Conservation (phyloP, 2,888 invertebrate species). For the Hanleya hanleyi region DNA sequence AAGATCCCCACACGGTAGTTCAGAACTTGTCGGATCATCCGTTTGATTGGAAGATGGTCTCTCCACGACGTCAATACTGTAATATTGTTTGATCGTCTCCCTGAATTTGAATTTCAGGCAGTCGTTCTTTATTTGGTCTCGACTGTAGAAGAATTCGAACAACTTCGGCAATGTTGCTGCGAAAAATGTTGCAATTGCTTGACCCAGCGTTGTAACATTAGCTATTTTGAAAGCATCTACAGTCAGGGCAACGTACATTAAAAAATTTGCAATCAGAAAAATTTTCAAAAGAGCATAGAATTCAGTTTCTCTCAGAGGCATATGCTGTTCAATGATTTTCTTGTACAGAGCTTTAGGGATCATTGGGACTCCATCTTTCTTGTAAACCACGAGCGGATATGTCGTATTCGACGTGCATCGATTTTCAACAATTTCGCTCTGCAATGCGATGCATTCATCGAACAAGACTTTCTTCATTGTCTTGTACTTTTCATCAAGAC, state of each 20-base stretch:
- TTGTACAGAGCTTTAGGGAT: slow-evolving; percentile 11
- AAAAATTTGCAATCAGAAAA: slow-evolving; percentile 8
- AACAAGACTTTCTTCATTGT: slow-evolving; percentile 9
- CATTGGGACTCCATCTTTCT: slow-evolving; percentile 13
- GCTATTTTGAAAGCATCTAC: slow-evolving; percentile 9
- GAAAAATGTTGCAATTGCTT: slow-evolving; percentile 16
- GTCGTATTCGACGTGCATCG: neutral
- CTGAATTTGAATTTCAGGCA: slow-evolving; percentile 3
- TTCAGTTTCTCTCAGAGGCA: slow-evolving; percentile 10
- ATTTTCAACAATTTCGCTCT: neutral
- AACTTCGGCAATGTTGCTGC: slow-evolving; percentile 14
- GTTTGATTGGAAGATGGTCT: neutral
- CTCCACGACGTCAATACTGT: neutral
- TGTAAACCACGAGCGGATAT: neutral
- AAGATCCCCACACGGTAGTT: neutral
- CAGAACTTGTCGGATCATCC: neutral
- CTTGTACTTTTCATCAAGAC: slow-evolving; percentile 2
- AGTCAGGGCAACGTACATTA: slow-evolving; percentile 7
- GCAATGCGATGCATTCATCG: neutral
- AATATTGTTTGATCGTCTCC: slow-evolving; percentile 5
- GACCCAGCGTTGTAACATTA: slow-evolving; percentile 9
- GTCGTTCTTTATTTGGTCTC: neutral
- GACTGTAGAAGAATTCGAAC: slow-evolving; percentile 8
- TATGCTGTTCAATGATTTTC: slow-evolving; percentile 8
- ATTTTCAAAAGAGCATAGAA: slow-evolving; percentile 9